phyloP scores from a whole-genome alignment of 1,140 invertebrate genomes.

The Cataglyphis hispanica region DNA sequence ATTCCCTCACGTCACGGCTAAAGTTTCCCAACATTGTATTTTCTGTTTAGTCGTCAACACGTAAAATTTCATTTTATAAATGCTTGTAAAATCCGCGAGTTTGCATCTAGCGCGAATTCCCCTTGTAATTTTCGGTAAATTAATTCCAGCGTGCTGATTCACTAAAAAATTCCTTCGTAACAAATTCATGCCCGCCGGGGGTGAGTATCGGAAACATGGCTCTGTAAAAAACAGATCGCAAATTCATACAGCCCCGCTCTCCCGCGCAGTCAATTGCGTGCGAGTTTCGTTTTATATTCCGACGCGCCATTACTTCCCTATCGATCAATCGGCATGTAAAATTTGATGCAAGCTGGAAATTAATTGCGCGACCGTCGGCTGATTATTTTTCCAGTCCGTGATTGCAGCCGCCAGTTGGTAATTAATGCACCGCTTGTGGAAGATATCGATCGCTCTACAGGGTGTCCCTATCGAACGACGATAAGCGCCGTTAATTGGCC shows the following conservation, averaged over 20 bases:
- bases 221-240: slow-evolving; percentile 26
- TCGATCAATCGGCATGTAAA: slow-evolving; percentile 45
- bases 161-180: slow-evolving; percentile 21
- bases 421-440: slow-evolving; percentile 70
- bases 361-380: slow-evolving; percentile 70
- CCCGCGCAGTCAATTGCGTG: no score
- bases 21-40: slow-evolving; percentile 32
- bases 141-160: slow-evolving; percentile 21
- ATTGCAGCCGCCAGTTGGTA: slow-evolving; percentile 69
- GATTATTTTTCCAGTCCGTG: slow-evolving; percentile 73
- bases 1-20: background rate
- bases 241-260: background rate
- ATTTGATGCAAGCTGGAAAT: slow-evolving; percentile 60
- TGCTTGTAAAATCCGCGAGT: slow-evolving; percentile 21
- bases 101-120: background rate
- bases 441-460: slow-evolving; percentile 71
- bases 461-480: slow-evolving; percentile 52
- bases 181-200: slow-evolving; percentile 3
- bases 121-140: slow-evolving; percentile 53
- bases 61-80: slow-evolving; percentile 39
- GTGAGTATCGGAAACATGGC: background rate
- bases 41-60: background rate
- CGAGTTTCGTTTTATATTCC: slow-evolving; percentile 8
- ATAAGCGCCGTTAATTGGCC: slow-evolving; percentile 56
- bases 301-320: slow-evolving; percentile 29